phyloP scores from a whole-genome alignment of 2,888 invertebrate genomes.

The Ectemnius lituratus region DNA sequence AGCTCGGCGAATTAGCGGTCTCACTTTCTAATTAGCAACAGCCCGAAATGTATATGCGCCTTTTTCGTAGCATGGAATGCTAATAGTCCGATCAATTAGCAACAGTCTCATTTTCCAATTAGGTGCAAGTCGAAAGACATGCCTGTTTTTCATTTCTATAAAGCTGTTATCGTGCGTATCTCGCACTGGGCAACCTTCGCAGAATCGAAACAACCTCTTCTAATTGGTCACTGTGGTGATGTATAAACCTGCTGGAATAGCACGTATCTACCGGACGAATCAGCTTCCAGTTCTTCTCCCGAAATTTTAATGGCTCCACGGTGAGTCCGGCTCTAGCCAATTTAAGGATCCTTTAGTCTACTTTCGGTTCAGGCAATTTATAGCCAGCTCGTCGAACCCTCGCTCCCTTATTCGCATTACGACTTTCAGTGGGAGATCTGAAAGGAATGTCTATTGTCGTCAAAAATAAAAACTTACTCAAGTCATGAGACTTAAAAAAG shows the following conservation, averaged over 20 bases:
- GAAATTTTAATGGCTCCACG: constrained; percentile 45
- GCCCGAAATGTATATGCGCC: too few species aligned
- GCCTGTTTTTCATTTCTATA: constrained; percentile 19
- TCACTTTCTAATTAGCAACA: too few species aligned
- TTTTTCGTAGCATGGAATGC: too few species aligned
- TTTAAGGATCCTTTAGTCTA: constrained; percentile 66
- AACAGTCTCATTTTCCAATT: too few species aligned
- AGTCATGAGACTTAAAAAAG: too few species aligned
- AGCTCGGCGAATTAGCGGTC: too few species aligned
- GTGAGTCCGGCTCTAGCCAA: constrained; percentile 60
- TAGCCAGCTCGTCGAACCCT: constrained; percentile 44
- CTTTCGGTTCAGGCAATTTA: constrained; percentile 65
- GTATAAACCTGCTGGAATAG: constrained; percentile 64
- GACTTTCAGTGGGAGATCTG: too few species aligned
- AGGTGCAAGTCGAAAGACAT: too few species aligned
- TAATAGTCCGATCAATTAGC: too few species aligned
- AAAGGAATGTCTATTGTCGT: too few species aligned
- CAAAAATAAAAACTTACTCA: too few species aligned
- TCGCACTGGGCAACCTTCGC: constrained; percentile 41
- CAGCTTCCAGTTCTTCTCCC: constrained; percentile 47
- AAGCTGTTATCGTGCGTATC: constrained; percentile 34
- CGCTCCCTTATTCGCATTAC: too few species aligned
- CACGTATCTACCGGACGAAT: constrained; percentile 69
- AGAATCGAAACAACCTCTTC: constrained; percentile 50
- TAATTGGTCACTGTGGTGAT: constrained; percentile 72